These are phyloP conservation scores for Lontra canadensis DNA, from an alignment of 2,113 vertebrate species.

Conservation along the genomic window DNA sequence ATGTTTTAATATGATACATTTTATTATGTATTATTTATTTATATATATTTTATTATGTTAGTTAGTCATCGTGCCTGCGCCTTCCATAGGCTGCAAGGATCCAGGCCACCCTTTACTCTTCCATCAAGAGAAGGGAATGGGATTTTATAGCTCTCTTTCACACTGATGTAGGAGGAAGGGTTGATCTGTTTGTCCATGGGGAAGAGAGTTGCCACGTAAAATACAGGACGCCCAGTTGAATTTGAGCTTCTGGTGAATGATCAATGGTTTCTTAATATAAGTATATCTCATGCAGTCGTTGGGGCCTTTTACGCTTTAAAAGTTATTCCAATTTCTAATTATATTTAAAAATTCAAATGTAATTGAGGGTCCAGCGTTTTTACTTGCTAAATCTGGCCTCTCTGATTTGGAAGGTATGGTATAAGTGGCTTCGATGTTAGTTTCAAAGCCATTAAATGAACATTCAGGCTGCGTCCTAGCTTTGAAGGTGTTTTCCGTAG, in stretches of 20 bases:
- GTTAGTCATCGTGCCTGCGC: not conserved
- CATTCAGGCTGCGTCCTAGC: not conserved
- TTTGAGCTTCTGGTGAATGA: not conserved
- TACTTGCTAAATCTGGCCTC: not conserved
- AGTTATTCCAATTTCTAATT: constrained; percentile 1
- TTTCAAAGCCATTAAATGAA: constrained; percentile 23
- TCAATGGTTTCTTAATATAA: not conserved
- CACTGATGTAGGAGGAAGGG: not conserved
- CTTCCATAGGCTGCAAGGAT: not conserved
- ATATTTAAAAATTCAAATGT: constrained; percentile 8
- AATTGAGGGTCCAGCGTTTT: constrained; percentile 20
- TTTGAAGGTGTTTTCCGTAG: not conserved
- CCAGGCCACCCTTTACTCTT: not conserved
- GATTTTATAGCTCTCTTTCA: not conserved
- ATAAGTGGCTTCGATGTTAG: constrained; percentile 21
- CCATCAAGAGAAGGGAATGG: not conserved
- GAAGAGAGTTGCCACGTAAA: not conserved
- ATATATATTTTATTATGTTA: too few relatives aligned
- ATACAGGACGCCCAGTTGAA: not conserved
- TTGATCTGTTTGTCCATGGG: not conserved
- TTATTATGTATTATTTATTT: too few relatives aligned
- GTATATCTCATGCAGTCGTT: not conserved
- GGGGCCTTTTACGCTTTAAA: not conserved
- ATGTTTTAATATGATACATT: too few relatives aligned
- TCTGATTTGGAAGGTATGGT: not conserved